phyloP scores from a whole-genome alignment of 2,113 vertebrate genomes.

The Charadrius vociferus region DNA sequence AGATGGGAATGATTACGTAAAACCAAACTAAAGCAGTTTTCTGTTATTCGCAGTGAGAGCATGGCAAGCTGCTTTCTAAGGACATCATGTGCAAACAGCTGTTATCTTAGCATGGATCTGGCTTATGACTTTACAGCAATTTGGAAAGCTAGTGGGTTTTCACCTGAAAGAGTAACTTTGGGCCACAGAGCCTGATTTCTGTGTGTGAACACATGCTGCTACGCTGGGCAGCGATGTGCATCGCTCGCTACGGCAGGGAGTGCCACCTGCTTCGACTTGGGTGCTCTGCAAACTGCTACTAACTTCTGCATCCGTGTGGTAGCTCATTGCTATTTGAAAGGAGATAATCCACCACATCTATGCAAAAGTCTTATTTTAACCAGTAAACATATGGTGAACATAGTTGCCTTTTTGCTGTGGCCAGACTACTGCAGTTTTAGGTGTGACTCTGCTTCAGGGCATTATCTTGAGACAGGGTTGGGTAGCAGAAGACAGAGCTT shows the following conservation, averaged over 20 bases:
- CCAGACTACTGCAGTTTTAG: not conserved
- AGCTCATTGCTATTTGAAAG: not conserved
- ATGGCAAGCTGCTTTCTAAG: not conserved
- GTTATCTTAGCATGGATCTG: not conserved
- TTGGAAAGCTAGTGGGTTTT: not conserved
- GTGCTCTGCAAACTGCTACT: not conserved
- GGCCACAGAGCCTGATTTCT: not conserved
- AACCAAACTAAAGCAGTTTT: not conserved
- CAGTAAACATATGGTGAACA: not conserved
- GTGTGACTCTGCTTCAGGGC: not conserved
- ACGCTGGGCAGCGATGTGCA: accelerated
- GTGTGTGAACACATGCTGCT: not conserved
- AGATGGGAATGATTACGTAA: constrained; percentile 8
- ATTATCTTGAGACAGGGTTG: not conserved
- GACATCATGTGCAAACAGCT: not conserved
- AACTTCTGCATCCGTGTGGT: not conserved
- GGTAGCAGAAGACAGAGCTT: not conserved
- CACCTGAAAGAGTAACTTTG: not conserved
- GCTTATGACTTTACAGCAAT: not conserved
- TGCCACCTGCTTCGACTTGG: not conserved
- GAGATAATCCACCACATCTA: not conserved
- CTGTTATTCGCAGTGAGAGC: not conserved
- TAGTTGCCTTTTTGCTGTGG: not conserved
- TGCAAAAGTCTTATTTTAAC: not conserved
- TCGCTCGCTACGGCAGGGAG: accelerated